Evolutionary conservation across 2,888 invertebrate species (phyloP), one percentile per base, ranked within the genome.

Genomic region (Oscheius myriophilus): DNA sequence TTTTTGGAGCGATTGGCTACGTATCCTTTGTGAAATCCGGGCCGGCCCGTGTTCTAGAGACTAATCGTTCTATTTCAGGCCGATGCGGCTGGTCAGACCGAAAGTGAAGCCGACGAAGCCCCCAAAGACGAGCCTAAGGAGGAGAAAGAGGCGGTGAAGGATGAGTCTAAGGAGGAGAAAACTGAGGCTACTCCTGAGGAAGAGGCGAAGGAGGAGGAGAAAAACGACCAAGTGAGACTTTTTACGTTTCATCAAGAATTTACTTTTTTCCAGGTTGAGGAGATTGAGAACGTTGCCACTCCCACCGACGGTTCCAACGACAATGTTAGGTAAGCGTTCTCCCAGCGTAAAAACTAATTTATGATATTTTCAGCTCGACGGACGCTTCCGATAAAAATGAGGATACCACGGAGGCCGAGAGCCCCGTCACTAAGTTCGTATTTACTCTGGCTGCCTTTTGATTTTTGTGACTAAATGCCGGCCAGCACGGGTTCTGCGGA

Each of bases 131-230:
- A 43, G 45, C 16, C 45, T 21, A 26, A 55, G 18, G 12, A 55
- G 39, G n/a, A 57, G 42, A 33, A 57, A n/a, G 57, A 26, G 39
- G 18, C 6, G 4, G 39, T 21, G 57, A 41, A 21, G 41, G 57
- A 39, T 7, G 42, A 41, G 4, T 7, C 7, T 41, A 41, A 21
- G 41, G 57, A 39, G 18, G 42, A 41, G 43, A 7, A 57, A n/a
- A 41, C 21, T 18, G 41, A 57, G 41, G 41, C n/a, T 14, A 33
- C 6, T 14, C 18, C 41, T 9, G 41, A n/a, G 41, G 43, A 57
- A 42, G 39, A 55, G 21, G 3, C n/a, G 7, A 41, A 55, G 55
- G 43, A 57, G 23, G 23, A 57, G 57, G 23, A 55, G 55, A 39
- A 41, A 11, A 41, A 55, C n/a, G 41, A 41, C 18, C 49, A 21